Conservation (phyloP, 2,113 vertebrate species). For the Lophochroa leadbeateri region DNA sequence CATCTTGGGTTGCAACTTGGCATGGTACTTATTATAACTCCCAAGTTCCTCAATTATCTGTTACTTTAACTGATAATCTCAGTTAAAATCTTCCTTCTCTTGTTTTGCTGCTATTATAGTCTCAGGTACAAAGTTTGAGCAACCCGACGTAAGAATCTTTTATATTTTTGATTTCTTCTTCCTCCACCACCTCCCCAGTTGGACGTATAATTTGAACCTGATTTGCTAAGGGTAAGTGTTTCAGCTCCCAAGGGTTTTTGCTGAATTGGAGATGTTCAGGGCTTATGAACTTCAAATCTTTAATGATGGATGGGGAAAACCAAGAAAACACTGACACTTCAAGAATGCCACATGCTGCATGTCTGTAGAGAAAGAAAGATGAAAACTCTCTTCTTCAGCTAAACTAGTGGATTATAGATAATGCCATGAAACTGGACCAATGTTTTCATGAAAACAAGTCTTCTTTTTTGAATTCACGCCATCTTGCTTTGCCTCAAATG, state of each 20-base stretch:
- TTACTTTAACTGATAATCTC: not conserved
- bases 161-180: not conserved
- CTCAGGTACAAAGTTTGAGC: not conserved
- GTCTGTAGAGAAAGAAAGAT: not conserved
- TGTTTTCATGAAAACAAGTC: slow-evolving; percentile 54
- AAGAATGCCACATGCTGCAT: not conserved
- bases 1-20: not conserved
- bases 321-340: not conserved
- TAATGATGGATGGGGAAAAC: not conserved
- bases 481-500: slow-evolving; percentile 61
- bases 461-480: slow-evolving; percentile 9
- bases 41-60: not conserved
- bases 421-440: slow-evolving; percentile 54
- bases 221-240: not conserved
- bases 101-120: not conserved
- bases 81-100: not conserved
- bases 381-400: slow-evolving; percentile 35
- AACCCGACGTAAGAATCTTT: not conserved
- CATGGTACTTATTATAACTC: not conserved
- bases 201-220: not conserved
- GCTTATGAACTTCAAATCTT: not conserved
- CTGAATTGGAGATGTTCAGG: not conserved
- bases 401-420: slow-evolving; percentile 44
- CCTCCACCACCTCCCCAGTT: too few species aligned
- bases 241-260: not conserved